A percentile compares a stretch with the other conserved stretches of the same genome.
Conservation (phyloP, 2,888 invertebrate genomes). For the Synergus itoensis region DNA sequence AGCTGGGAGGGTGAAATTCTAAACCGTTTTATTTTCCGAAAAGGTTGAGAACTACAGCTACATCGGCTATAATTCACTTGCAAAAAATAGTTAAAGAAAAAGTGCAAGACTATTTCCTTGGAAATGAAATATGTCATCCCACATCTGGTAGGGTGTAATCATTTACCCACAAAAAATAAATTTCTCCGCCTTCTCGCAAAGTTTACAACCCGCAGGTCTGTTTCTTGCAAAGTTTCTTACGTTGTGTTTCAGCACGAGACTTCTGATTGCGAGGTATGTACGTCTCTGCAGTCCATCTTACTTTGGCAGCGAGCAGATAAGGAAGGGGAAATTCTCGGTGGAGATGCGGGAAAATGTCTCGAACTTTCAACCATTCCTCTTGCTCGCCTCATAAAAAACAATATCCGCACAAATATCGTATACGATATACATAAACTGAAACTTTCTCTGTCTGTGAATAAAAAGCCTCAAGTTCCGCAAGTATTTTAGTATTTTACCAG, state of each 20-base stretch:
- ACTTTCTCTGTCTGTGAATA: background rate
- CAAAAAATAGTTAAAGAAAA: background rate
- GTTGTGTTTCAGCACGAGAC: constrained; percentile 28
- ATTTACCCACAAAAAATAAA: constrained; percentile 21
- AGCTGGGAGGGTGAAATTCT: too few species aligned
- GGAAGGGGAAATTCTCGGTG: constrained; percentile 21
- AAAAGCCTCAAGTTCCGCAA: background rate
- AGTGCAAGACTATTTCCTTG: background rate
- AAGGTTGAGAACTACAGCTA: too few species aligned
- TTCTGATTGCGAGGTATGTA: constrained; percentile 23
- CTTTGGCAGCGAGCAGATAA: constrained; percentile 30
- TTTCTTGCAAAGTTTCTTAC: constrained; percentile 33
- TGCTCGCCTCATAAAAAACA: constrained; percentile 32
- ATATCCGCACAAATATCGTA: constrained; percentile 31
- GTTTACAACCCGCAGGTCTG: constrained; percentile 26
- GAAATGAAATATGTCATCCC: background rate
- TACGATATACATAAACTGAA: constrained; percentile 35
- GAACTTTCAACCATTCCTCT: constrained; percentile 18
- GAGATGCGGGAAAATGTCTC: constrained; percentile 36
- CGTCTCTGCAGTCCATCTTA: constrained; percentile 34
- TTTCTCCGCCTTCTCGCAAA: background rate
- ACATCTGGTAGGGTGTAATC: constrained; percentile 10
- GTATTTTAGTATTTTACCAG: background rate
- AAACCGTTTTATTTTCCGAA: too few species aligned
- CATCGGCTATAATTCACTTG: background rate